Conservation (phyloP, 2,888 invertebrate species). For the Sesamia inferens region DNA sequence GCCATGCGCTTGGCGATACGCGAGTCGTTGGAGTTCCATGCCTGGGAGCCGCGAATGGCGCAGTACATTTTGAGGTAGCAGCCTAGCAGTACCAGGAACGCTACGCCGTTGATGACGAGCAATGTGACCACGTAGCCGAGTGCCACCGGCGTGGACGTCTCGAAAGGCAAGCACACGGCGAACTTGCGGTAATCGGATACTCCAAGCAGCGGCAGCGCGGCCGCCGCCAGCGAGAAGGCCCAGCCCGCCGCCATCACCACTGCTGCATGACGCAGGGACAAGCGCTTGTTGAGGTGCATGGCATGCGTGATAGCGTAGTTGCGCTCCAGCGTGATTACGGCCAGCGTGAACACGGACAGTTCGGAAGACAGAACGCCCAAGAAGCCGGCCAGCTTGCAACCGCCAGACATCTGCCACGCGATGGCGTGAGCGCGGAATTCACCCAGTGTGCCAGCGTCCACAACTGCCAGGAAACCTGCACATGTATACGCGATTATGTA, state of each 20-base stretch:
- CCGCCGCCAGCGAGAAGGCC: conserved; percentile 96
- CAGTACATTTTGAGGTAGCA: conserved; percentile 99
- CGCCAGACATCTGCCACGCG: conserved; percentile 98
- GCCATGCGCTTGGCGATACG: conserved; percentile 99
- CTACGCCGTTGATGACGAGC: conserved; percentile 97
- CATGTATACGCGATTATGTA: background rate
- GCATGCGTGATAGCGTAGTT: conserved; percentile 99
- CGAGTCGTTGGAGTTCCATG: conserved; percentile 99
- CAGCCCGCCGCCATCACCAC: conserved; percentile 98
- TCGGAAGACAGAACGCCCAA: conserved; percentile 98
- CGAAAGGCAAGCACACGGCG: conserved; percentile 98
- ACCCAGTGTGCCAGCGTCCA: conserved; percentile 98
- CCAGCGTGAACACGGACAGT: conserved; percentile 98
- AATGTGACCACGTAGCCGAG: conserved; percentile 97
- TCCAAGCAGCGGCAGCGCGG: conserved; percentile 96
- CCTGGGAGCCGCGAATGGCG: conserved; percentile 98
- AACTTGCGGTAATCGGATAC: conserved; percentile 99
- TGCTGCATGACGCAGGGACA: conserved; percentile 97
- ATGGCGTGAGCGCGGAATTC: conserved; percentile 99
- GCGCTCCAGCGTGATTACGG: conserved; percentile 98
- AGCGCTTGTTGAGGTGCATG: conserved; percentile 98
- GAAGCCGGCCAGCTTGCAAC: conserved; percentile 98
- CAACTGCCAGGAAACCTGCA: conserved; percentile 96
- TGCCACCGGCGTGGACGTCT: conserved; percentile 94
- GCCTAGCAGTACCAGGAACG: conserved; percentile 98